phyloP scores from a whole-genome alignment of 1,140 invertebrate genomes.

The Pissodes strobi region DNA sequence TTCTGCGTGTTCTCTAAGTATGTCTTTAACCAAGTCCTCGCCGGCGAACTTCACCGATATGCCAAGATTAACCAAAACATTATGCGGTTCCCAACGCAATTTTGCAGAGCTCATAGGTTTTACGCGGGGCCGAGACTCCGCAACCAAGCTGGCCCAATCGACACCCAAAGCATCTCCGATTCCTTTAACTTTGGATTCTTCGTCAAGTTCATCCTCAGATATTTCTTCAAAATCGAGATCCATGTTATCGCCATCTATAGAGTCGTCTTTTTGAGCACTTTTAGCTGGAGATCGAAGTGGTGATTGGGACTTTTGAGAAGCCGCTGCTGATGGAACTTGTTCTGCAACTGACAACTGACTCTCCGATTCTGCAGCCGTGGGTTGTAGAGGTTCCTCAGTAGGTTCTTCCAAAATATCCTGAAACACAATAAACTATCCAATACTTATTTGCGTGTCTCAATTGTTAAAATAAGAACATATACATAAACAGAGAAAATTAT shows the following conservation, averaged over 20 bases:
- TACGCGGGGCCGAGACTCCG: constrained; percentile 62
- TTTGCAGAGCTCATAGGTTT: constrained; percentile 64
- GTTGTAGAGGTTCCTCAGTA: not conserved
- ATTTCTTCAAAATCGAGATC: constrained; percentile 88
- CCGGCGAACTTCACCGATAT: constrained; percentile 50
- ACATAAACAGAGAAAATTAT: too few species aligned
- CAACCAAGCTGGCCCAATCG: constrained; percentile 87
- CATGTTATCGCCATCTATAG: constrained; percentile 64
- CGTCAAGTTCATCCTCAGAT: constrained; percentile 84
- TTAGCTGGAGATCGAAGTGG: constrained; percentile 35
- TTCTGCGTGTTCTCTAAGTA: constrained; percentile 59
- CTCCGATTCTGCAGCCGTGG: constrained; percentile 10
- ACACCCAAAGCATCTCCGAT: constrained; percentile 88
- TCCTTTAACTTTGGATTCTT: constrained; percentile 71
- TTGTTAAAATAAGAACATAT: too few species aligned
- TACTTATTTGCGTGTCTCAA: not conserved
- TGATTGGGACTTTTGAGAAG: constrained; percentile 43
- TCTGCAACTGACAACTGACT: constrained; percentile 18
- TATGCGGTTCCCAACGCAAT: constrained; percentile 73
- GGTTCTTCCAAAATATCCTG: constrained; percentile 32
- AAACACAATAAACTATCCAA: constrained; percentile 1
- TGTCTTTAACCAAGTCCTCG: constrained; percentile 64
- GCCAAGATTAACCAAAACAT: constrained; percentile 39
- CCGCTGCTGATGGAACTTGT: constrained; percentile 21
- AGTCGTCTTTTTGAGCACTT: constrained; percentile 49